Conservation (phyloP, 2,797 vertebrate species). For the Neoniphon sammara region DNA sequence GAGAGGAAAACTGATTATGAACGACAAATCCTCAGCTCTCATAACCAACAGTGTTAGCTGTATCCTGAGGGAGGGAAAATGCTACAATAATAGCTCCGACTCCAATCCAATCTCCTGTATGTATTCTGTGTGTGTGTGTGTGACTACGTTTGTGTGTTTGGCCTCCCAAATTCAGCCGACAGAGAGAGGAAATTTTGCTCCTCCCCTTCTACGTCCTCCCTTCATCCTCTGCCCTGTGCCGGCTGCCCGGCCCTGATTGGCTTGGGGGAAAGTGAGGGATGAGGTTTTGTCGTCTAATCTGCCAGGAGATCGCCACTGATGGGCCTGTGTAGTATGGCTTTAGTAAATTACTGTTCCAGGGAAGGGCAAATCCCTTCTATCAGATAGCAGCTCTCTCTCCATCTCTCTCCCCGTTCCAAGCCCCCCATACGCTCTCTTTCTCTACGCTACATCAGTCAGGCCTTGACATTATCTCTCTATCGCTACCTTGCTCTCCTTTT, state of each 20-base stretch:
- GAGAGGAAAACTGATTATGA: slow-evolving; percentile 71
- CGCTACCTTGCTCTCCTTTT: slow-evolving; percentile 42
- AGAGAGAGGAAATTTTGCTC: slow-evolving; percentile 56
- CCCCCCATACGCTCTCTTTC: slow-evolving; percentile 52
- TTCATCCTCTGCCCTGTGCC: slow-evolving; percentile 65
- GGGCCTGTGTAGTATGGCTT: slow-evolving; percentile 82
- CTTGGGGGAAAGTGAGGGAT: slow-evolving; percentile 71
- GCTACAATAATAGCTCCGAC: slow-evolving; percentile 47
- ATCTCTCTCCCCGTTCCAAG: slow-evolving; percentile 65
- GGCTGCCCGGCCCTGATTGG: slow-evolving; percentile 70
- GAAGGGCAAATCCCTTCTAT: slow-evolving; percentile 82
- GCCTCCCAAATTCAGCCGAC: slow-evolving; percentile 57
- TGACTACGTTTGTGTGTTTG: slow-evolving; percentile 39
- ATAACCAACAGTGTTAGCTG: slow-evolving; percentile 57
- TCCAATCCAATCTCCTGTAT: slow-evolving; percentile 58
- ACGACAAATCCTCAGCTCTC: slow-evolving; percentile 66
- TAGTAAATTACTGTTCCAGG: slow-evolving; percentile 83
- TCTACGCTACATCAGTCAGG: slow-evolving; percentile 64
- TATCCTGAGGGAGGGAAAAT: slow-evolving; percentile 64
- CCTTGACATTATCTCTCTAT: slow-evolving; percentile 71
- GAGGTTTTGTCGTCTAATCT: slow-evolving; percentile 81
- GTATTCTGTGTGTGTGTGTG: slow-evolving; percentile 32
- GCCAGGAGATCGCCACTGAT: slow-evolving; percentile 81
- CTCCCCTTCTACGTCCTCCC: slow-evolving; percentile 57
- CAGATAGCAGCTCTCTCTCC: slow-evolving; percentile 75